A percentile compares a stretch with the other conserved stretches of the same genome.
Conservation (phyloP, 2,797 vertebrate genomes). For the Vireo griseus region DNA sequence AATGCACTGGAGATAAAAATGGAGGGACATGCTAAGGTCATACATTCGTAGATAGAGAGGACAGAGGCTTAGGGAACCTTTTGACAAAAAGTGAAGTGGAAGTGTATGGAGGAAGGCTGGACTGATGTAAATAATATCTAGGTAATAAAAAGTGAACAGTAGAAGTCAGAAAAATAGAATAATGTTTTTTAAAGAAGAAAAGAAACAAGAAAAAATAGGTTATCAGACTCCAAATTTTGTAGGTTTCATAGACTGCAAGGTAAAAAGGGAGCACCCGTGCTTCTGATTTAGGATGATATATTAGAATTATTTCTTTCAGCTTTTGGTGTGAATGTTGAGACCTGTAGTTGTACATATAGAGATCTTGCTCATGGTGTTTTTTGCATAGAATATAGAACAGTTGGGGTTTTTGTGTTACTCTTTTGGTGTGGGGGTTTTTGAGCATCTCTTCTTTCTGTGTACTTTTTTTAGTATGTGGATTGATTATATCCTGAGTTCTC, state of each 20-base stretch:
- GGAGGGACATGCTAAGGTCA: not conserved
- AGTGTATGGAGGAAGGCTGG: not conserved
- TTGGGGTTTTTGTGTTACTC: not conserved
- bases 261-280: not conserved
- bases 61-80: not conserved
- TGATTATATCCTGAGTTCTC: constrained; percentile 17
- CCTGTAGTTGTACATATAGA: not conserved
- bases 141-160: not conserved
- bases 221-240: not conserved
- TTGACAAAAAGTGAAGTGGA: not conserved
- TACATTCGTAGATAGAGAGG: not conserved
- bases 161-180: not conserved
- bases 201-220: not conserved
- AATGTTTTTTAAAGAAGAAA: not conserved
- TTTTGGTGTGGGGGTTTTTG: not conserved
- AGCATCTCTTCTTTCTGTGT: not conserved
- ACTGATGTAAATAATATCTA: not conserved
- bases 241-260: not conserved
- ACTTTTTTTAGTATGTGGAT: not conserved
- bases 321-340: not conserved
- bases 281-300: not conserved
- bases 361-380: not conserved
- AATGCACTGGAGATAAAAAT: not conserved
- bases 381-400: not conserved
- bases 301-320: not conserved